Evolutionary conservation across 2,888 invertebrate species (phyloP), one percentile per base, ranked within the genome.

Genomic region (Aleiodes testaceus): DNA sequence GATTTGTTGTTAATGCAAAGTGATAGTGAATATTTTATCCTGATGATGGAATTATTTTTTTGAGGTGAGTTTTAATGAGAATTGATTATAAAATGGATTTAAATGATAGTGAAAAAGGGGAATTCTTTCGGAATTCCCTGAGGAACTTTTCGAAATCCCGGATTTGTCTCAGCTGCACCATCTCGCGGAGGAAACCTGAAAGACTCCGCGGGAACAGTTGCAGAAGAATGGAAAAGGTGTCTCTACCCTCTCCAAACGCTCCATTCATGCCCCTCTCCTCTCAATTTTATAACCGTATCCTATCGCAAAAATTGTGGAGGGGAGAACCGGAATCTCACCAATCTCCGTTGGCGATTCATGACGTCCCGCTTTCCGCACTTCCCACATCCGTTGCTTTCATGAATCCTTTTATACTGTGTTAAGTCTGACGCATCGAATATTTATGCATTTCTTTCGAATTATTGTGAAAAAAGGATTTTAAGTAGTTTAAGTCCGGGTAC

Each of bases 311-410:
- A 30, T n/a, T 30, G 65, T 3, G 30, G 26, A 45, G 42, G 16
- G 14, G 53, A 42, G 7, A 12, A 16, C 14, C 59, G 36, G 36
- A 44, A 55, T 52, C 44, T 22, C 65, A 55, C 75, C 76, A 72
- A 76, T 74, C 71, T 66, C 53, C 66, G 59, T 68, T 69, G 61
- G n/a, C 49, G 68, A 70, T 74, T 73, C 59, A 66, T 14, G 53
- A 52, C 45, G 26, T 65, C 59, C 64, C 67, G 68, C 61, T 16
- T 14, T 42, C 59, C 14, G 36, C 59, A 59, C 59, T 59, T 53
- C 53, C 53, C 53, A 36, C 68, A 61, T 68, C 16, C 47, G 26
- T 53, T 55, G 4, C 14, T 36, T 36, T 18, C 61, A 20, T 16
- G 26, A 14, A 22, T 53, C n/a, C 55, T 67, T 49, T 36, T 14